A percentile compares a stretch with the other conserved stretches of the same genome.
phyloP scores from a whole-genome alignment of 2,113 vertebrate genomes.

The Balaenoptera acutorostrata region DNA sequence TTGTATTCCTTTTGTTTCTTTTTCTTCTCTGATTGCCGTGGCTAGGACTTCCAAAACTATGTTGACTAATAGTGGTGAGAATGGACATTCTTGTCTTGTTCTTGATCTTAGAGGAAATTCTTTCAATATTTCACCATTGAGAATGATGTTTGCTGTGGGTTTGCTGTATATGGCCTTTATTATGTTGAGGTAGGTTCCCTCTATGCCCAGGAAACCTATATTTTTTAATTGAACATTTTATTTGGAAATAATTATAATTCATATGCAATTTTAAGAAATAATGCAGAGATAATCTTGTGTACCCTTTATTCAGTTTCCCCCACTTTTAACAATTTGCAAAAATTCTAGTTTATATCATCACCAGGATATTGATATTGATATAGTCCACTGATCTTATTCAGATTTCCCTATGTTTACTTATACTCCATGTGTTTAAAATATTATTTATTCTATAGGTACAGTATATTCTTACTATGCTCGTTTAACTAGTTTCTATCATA shows the following conservation, averaged over 20 bases:
- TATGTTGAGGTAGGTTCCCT: no score
- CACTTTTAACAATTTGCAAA: neutral
- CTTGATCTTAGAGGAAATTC: no score
- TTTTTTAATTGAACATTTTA: neutral
- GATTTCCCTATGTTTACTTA: neutral
- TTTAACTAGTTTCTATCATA: neutral
- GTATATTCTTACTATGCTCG: neutral
- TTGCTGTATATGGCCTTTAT: no score
- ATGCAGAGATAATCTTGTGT: neutral
- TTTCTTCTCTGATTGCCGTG: no score
- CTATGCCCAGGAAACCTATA: no score
- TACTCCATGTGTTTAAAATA: neutral
- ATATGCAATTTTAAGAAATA: neutral
- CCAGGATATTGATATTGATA: neutral
- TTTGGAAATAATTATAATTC: neutral
- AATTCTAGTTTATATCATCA: neutral
- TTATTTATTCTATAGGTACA: neutral
- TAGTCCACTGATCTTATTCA: neutral
- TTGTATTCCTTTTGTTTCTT: no score
- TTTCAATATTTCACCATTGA: no score
- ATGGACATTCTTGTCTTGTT: no score
- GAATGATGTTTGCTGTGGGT: no score
- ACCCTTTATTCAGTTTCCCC: neutral
- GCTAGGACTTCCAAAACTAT: no score
- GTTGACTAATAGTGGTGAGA: no score